Evolutionary conservation across 1,140 invertebrate genomes (phyloP).

Genomic region (Drosophila melanogaster): DNA sequence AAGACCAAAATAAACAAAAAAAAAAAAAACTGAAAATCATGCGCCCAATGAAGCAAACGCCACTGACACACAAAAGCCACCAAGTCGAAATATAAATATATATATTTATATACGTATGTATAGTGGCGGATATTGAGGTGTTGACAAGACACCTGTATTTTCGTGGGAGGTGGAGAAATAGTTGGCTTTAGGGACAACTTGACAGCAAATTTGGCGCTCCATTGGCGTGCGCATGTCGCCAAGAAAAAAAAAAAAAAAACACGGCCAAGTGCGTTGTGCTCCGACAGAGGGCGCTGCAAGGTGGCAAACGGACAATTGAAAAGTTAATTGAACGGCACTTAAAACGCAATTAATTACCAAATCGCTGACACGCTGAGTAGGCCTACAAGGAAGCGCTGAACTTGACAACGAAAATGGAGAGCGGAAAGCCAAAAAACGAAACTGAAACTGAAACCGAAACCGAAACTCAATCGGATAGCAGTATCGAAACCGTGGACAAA

Average conservation of each 20-base stretch:
- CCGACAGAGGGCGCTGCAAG: neutral
- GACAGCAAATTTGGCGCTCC: constrained; percentile 47
- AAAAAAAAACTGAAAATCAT: constrained; percentile 73
- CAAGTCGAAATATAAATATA: neutral
- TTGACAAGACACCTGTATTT: constrained; percentile 62
- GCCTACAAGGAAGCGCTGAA: constrained; percentile 77
- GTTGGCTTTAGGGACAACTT: constrained; percentile 4
- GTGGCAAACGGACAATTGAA: constrained; percentile 58
- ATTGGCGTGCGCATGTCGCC: constrained; percentile 39
- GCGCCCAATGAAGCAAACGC: constrained; percentile 74
- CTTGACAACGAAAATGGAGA: constrained; percentile 52
- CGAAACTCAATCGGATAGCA: constrained; percentile 1
- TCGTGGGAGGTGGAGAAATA: no score
- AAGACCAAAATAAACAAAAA: constrained; percentile 38
- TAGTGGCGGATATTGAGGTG: constrained; percentile 31
- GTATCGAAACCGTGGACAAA: constrained; percentile 28
- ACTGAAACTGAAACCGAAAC: constrained; percentile 29
- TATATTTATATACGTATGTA: no score
- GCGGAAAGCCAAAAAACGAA: constrained; percentile 16
- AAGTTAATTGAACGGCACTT: constrained; percentile 62
- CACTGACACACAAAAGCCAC: constrained; percentile 63
- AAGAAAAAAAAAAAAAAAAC: constrained; percentile 30
- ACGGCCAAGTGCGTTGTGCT: constrained; percentile 36
- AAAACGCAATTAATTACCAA: constrained; percentile 57
- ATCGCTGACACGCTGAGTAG: constrained; percentile 16